Percentiles rank a stretch among this genome's conserved stretches.
phyloP scores from a whole-genome alignment of 2,113 vertebrate species.

The Dendrocopos noguchii region DNA sequence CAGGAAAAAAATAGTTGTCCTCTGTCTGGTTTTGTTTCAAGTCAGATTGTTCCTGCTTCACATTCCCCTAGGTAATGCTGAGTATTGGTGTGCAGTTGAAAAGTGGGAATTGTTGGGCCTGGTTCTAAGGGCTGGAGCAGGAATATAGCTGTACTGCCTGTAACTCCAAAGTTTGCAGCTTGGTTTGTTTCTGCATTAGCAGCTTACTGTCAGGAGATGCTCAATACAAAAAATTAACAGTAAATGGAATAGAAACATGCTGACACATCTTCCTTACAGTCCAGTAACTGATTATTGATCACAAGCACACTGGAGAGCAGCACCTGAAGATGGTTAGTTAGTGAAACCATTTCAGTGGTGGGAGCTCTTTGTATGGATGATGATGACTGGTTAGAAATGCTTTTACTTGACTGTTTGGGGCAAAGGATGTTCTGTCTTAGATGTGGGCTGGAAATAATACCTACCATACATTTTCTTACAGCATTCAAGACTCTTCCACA shows the following conservation, averaged over 20 bases:
- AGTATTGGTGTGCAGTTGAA: not conserved
- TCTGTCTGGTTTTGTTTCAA: not conserved
- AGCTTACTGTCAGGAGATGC: not conserved
- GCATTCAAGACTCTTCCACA: not conserved
- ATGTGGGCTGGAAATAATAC: not conserved
- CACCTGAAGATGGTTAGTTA: not conserved
- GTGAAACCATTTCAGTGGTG: not conserved
- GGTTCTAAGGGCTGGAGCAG: not conserved
- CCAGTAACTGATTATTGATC: not conserved
- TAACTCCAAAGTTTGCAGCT: not conserved
- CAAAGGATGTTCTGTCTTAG: not conserved
- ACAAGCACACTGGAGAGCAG: not conserved
- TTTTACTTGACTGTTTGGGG: not conserved
- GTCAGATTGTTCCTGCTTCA: not conserved
- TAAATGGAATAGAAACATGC: not conserved
- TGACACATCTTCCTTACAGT: not conserved
- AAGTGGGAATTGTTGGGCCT: not conserved
- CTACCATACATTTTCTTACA: constrained; percentile 10
- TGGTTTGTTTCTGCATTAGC: not conserved
- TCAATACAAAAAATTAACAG: not conserved
- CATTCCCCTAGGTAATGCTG: not conserved
- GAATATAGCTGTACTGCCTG: not conserved
- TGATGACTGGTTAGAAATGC: not conserved
- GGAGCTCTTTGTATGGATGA: not conserved
- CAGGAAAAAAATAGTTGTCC: not conserved